These are phyloP conservation scores for Chunga burmeisteri DNA, from an alignment of 2,113 vertebrate genomes.

Conservation along the genomic window DNA sequence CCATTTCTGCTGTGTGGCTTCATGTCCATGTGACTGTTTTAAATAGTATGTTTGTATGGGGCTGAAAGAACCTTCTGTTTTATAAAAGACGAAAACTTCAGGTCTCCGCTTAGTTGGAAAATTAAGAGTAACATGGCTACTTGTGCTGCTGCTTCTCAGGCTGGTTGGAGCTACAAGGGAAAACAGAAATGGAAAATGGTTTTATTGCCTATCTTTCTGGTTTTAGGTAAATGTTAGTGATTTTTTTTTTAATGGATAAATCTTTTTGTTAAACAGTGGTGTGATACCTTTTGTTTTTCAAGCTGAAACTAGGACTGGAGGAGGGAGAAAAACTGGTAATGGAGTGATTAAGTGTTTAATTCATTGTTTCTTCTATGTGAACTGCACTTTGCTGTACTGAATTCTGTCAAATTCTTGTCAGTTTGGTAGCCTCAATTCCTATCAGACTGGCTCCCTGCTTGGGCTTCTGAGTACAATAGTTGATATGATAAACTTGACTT, in stretches of 20 bases:
- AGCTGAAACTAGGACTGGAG: neutral
- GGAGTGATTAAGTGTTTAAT: neutral
- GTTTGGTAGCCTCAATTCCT: neutral
- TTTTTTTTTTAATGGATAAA: neutral
- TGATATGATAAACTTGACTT: neutral
- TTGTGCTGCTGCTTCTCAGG: slow-evolving; percentile 16
- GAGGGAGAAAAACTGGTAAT: neutral
- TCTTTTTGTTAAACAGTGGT: neutral
- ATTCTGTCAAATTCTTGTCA: neutral
- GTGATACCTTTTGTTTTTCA: neutral
- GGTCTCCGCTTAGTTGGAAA: slow-evolving; percentile 32
- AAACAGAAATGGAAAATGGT: slow-evolving; percentile 17
- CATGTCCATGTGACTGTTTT: slow-evolving; percentile 36
- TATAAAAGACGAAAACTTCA: slow-evolving; percentile 37
- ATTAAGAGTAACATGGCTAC: slow-evolving; percentile 30
- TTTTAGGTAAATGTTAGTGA: slow-evolving; percentile 68
- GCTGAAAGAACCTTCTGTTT: slow-evolving; percentile 77
- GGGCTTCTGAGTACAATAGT: neutral
- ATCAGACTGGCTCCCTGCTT: neutral
- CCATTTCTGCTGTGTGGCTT: slow-evolving; percentile 37
- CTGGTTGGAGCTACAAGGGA: neutral
- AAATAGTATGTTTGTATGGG: slow-evolving; percentile 63
- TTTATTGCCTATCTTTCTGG: slow-evolving; percentile 29
- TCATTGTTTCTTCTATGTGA: neutral
- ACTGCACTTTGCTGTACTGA: neutral